Evolutionary conservation across 2,888 invertebrate genomes (phyloP), one percentile per base, ranked within the genome.

Genomic region (Hyposoter dolosus): DNA sequence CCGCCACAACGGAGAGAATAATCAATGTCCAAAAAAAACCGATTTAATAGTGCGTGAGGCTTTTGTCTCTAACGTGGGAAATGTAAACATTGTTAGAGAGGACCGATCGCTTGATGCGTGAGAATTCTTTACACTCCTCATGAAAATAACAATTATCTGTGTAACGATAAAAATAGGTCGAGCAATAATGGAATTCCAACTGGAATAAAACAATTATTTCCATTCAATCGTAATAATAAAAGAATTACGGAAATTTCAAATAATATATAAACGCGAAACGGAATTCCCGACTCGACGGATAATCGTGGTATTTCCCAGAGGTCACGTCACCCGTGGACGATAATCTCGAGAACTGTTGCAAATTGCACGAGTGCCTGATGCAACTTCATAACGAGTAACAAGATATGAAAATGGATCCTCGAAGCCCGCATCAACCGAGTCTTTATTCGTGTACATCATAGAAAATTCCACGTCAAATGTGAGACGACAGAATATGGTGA

Each of bases 331-430:
- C 28, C 60, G 28, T 9, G 63, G 40, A 63, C 53, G 10, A 43
- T 12, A 7, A 40, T 50, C 32, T 50, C 32, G 45, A 63, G 63
- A 75, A 75, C 47, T 63, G 19, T 32, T 35, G 45, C 9, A 5
- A 15, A 47, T 65, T 65, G 63, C 32, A 6, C 32, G n/a, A 63
- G 47, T 47, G 63, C 47, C 63, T 47, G 63, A 65, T 76, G 63
- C 63, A 65, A 65, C 65, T 76, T 47, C 23, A 43, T 56, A 60
- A 23, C 60, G 43, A 28, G 76, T 76, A 76, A 76, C 65, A 19
- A 19, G 47, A 65, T 76, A 76, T 47, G 28, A 53, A 43, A 69
- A 79, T 68, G 74, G 10, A n/a, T 45, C 35, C 35, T 53, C 50
- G 28, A 83, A 56, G 43, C 68, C 74, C 50, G 72, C 56, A 75